Evolutionary conservation across 2,888 invertebrate genomes (phyloP).

Genomic region (Eretmocerus hayati): DNA sequence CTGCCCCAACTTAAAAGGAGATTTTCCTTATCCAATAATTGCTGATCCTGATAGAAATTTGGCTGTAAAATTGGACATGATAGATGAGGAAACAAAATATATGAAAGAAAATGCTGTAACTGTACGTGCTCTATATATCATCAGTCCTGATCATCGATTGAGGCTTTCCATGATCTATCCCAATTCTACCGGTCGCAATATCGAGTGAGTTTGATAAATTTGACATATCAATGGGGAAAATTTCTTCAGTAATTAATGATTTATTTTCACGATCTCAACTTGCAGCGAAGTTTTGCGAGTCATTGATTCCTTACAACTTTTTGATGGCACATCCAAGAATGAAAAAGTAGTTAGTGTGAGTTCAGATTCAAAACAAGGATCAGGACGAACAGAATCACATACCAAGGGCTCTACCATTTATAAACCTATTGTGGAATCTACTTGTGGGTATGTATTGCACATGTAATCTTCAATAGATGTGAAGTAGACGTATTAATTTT

Average conservation of each 20-base stretch:
- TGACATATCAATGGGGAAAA: no score
- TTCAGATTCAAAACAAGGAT: no score
- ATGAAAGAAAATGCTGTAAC: slow-evolving; percentile 62
- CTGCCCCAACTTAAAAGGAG: slow-evolving; percentile 62
- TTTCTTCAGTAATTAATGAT: no score
- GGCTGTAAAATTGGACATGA: slow-evolving; percentile 69
- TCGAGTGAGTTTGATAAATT: slow-evolving; percentile 67
- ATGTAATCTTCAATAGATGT: no score
- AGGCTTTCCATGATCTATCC: slow-evolving; percentile 79
- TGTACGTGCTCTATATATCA: slow-evolving; percentile 69
- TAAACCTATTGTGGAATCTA: no score
- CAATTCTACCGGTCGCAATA: slow-evolving; percentile 77
- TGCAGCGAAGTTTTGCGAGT: slow-evolving; percentile 76
- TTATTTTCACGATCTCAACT: no score
- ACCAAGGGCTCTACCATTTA: no score
- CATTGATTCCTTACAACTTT: slow-evolving; percentile 76
- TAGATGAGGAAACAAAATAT: slow-evolving; percentile 66
- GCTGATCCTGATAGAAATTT: slow-evolving; percentile 67
- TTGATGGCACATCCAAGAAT: no score
- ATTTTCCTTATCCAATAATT: slow-evolving; percentile 77
- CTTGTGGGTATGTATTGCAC: no score
- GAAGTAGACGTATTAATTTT: no score
- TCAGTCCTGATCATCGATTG: slow-evolving; percentile 72
- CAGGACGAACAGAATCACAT: no score
- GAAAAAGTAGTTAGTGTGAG: no score